A percentile compares a stretch with the other conserved stretches of the same genome.
phyloP scores from a whole-genome alignment of 2,888 invertebrate species.

The Andrena minutula region DNA sequence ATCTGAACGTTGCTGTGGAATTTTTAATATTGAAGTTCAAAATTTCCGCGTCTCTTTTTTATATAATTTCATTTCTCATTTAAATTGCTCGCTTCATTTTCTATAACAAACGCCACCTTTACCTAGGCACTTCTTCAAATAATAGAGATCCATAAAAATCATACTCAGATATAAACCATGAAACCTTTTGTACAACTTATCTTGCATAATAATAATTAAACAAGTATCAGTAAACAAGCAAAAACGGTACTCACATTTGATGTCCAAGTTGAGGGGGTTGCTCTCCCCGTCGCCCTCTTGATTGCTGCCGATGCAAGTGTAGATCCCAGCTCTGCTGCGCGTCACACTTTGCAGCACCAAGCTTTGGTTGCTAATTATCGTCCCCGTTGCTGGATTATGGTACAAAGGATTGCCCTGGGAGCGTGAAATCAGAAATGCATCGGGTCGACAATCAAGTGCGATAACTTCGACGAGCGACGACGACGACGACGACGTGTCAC shows the following conservation, averaged over 20 bases:
- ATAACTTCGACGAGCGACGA: background rate
- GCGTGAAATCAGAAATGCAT: slow-evolving; percentile 44
- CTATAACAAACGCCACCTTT: too few relatives aligned
- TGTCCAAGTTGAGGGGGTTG: slow-evolving; percentile 93
- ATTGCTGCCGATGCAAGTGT: slow-evolving; percentile 95
- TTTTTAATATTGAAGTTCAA: too few relatives aligned
- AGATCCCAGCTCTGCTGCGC: slow-evolving; percentile 91
- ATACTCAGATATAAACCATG: too few relatives aligned
- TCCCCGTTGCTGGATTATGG: slow-evolving; percentile 92
- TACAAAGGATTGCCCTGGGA: slow-evolving; percentile 90
- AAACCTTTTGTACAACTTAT: too few relatives aligned
- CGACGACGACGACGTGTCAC: slow-evolving; percentile 9
- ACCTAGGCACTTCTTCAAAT: too few relatives aligned
- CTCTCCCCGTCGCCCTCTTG: slow-evolving; percentile 95
- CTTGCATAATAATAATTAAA: too few relatives aligned
- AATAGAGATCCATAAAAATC: too few relatives aligned
- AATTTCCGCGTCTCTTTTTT: too few relatives aligned
- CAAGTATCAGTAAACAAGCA: background rate
- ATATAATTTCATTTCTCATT: too few relatives aligned
- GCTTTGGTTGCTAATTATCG: slow-evolving; percentile 95
- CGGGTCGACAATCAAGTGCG: background rate
- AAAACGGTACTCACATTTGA: slow-evolving; percentile 91
- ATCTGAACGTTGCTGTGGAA: too few relatives aligned
- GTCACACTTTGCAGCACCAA: slow-evolving; percentile 95
- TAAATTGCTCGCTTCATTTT: too few relatives aligned